Conservation (phyloP, 2,113 vertebrate species). For the Ictalurus punctatus region DNA sequence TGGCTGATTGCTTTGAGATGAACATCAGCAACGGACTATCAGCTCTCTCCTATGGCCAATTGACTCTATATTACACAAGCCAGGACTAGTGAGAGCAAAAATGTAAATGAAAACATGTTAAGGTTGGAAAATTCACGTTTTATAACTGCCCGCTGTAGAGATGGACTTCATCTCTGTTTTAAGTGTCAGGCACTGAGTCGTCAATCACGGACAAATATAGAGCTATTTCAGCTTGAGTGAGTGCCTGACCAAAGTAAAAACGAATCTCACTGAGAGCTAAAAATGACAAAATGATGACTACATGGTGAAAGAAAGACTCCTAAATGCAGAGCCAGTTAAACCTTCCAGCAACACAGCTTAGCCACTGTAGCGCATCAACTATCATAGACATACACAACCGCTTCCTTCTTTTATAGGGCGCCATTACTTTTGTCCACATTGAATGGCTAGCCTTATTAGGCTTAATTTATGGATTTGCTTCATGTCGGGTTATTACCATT, state of each 20-base stretch:
- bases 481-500: neutral
- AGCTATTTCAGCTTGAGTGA: no score
- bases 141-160: no score
- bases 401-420: neutral
- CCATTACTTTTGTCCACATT: neutral
- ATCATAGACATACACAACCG: neutral
- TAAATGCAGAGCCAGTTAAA: neutral
- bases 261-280: neutral
- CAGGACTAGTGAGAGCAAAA: constrained; percentile 6
- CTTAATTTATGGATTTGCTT: no score
- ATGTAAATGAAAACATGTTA: constrained; percentile 36
- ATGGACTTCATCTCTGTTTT: no score
- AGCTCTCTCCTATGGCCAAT: constrained; percentile 15
- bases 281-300: neutral
- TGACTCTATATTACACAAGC: constrained; percentile 12
- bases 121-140: neutral
- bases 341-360: neutral
- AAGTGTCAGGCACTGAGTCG: no score
- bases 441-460: neutral
- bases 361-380: neutral
- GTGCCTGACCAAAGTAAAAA: no score
- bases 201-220: no score
- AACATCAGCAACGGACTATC: constrained; percentile 30
- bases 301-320: neutral
- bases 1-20: constrained; percentile 44